Evolutionary conservation across 2,113 vertebrate genomes (phyloP), one percentile per base, ranked within the genome.

Genomic region (Agelaius tricolor): DNA sequence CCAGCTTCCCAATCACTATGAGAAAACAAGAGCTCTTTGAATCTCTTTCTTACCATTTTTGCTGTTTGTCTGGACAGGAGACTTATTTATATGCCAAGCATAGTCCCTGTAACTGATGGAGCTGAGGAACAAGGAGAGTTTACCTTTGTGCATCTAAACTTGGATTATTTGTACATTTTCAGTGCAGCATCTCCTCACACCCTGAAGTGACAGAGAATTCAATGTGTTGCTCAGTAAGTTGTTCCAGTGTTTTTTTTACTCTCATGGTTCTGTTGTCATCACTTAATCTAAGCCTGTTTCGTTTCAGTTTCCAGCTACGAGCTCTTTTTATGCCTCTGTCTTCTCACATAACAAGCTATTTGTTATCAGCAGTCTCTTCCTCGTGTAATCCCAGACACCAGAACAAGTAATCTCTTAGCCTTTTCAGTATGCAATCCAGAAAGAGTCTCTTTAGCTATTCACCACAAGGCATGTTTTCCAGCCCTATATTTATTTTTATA

Each of bases 331-430:
- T 90, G 75, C 59, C 47, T 95, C 95, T 90, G 79, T 93, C 76
- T 96, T 87, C 72, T 94, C 20, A 41, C 57, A 63, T 92, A 90
- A 92, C 8, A 13, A 92, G 47, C 88, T 84, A 27, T 95, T 95
- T 95, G 85, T 95, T 94, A 91, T 86, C 86, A 88, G 51, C 61
- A 54, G 76, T 84, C 85, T 88, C 75, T 94, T 94, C 41, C 79
- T 74, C 44, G 11, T 85, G 47, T 91, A 74, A 72, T 94, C 68
- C 84, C 68, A 87, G 72, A 66, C 63, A 74, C 82, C 65, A 90
- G 79, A 84, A 86, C 78, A 73, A 85, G 72, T 90, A 58, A 90
- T 93, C 52, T 86, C 79, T 55, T 58, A 57, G 63, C 41, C n/a
- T 96, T 88, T 94, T 76, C n/a, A 61, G n/a, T 41, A 52, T 52